Evolutionary conservation across 2,113 vertebrate species (phyloP).

Genomic region (Archocentrus centrarchus): DNA sequence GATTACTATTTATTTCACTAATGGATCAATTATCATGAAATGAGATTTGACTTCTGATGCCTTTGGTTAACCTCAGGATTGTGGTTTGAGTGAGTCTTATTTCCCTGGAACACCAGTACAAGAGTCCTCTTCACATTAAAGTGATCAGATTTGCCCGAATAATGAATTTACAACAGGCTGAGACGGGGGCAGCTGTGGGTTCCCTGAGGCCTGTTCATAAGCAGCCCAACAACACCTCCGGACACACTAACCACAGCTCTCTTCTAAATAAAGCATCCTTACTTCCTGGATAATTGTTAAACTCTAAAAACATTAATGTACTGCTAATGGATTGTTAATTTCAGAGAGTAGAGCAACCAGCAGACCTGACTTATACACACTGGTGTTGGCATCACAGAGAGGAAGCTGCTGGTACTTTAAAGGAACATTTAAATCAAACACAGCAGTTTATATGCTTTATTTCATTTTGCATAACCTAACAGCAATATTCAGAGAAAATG

Average conservation of each 20-base stretch:
- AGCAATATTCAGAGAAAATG: background rate
- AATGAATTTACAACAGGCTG: no score
- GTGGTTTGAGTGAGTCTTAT: background rate
- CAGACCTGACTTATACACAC: background rate
- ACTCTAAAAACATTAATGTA: background rate
- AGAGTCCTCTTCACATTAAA: background rate
- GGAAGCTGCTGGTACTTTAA: no score
- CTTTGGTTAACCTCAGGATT: background rate
- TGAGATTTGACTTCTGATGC: no score
- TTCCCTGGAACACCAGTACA: background rate
- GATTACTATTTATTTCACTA: background rate
- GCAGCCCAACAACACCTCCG: background rate
- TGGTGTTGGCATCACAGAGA: background rate
- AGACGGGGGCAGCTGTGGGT: rapidly evolving
- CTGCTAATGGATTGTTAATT: background rate
- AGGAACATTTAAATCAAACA: background rate
- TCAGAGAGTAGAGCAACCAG: background rate
- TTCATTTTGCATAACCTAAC: background rate
- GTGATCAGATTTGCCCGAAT: background rate
- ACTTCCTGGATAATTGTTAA: background rate
- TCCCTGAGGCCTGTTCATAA: background rate
- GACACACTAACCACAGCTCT: background rate
- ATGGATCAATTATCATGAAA: background rate
- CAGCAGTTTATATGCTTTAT: background rate
- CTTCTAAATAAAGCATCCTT: background rate